These are phyloP conservation scores for Osmoderma eremita DNA, from an alignment of 2,888 invertebrate genomes.

Conservation along the genomic window DNA sequence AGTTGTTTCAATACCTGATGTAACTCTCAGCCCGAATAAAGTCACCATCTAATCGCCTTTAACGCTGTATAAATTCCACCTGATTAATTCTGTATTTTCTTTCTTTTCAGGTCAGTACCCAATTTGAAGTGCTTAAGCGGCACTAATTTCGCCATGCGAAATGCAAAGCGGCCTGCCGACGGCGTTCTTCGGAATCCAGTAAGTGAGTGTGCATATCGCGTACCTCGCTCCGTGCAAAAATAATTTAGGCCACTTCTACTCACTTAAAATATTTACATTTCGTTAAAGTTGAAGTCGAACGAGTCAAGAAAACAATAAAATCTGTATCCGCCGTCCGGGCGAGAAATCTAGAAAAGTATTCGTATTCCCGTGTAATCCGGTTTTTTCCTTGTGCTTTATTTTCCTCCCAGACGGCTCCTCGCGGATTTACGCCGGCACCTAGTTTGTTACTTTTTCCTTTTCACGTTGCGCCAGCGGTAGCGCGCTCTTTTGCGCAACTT, in stretches of 20 bases:
- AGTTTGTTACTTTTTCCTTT: not conserved
- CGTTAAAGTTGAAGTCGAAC: not conserved
- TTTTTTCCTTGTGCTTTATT: not conserved
- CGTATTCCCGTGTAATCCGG: constrained; percentile 1
- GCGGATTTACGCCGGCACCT: constrained; percentile 8
- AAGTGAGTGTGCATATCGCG: constrained; percentile 2
- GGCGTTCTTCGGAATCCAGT: not conserved
- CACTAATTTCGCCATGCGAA: not conserved
- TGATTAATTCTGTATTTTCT: constrained; percentile 1
- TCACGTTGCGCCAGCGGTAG: not conserved
- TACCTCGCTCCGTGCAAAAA: not conserved
- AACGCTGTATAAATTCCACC: not conserved
- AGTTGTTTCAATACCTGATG: no score
- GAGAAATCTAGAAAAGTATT: constrained; percentile 13
- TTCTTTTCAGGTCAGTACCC: constrained; percentile 18
- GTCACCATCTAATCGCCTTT: no score
- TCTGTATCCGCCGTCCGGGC: not conserved
- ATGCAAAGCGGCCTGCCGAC: not conserved
- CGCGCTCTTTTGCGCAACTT: constrained; percentile 11
- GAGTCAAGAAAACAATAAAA: constrained; percentile 17
- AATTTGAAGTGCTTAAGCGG: not conserved
- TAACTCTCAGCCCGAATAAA: no score
- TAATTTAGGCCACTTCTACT: constrained; percentile 12
- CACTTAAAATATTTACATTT: constrained; percentile 21
- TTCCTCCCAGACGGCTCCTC: not conserved